Base-by-base conservation (phyloP, 1,140 invertebrate genomes). In the Dinothrombium tinctorium region DNA sequence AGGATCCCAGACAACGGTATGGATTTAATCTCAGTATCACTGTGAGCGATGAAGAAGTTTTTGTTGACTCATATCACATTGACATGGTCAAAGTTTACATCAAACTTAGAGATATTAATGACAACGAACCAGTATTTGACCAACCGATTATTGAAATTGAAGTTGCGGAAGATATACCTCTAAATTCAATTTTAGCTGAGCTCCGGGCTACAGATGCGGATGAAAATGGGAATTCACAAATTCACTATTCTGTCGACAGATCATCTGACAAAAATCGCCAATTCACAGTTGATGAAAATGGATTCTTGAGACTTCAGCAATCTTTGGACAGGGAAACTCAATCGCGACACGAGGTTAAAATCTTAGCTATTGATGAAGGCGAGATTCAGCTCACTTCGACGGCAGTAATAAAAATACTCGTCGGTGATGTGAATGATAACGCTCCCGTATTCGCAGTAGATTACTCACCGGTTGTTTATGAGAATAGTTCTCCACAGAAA, bases 381-480 rank as follows among this genome's bases (percentile, higher is more conserved):
- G 49, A 52, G 33, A 87, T 86, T 7, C 74, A 84, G 0, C 80
- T 82, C 60, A 95, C 86, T 4, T 84, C 89, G 3, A 92, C 86
- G 2, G 87, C 86, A 0, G 94, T 84, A 2, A 61, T 96, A 14
- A 86, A 81, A 0, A 81, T 95, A 0, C 81, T 86, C 43, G 83
- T 96, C 0, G 76, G 80, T 55, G 89, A 95, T 53, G 86, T 95
- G 40, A 96, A 95, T 58, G 90, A 95, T 53, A 94, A 69, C 49
- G 58, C 59, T n/a, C 66, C 66, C 11, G 51, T 55, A 37, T 65
- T 68, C 50, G 53, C 58, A 0, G 52, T 86, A 55, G 80, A 89
- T 53, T 92, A 92, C 55, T 66, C 80, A 36, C 86, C 87, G 0
- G 79, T 92, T 8, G 64, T 92, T 37, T 77, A 77, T 0, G 86